These are phyloP conservation scores for Eudyptes chrysolophus DNA, from an alignment of 2,113 vertebrate species.

Conservation along the genomic window DNA sequence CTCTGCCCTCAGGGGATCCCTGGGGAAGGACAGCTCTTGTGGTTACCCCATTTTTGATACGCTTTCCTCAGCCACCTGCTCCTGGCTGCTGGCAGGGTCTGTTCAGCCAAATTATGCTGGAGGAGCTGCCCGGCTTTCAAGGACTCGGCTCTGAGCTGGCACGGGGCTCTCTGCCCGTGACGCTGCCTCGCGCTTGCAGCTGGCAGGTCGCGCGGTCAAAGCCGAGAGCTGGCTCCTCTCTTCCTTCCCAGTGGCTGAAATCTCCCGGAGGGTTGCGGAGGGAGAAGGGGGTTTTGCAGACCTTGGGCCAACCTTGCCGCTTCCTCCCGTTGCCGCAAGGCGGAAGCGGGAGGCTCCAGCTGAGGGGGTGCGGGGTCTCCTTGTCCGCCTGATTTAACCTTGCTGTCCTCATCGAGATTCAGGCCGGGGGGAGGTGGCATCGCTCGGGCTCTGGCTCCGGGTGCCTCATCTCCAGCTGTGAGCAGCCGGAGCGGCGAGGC, in stretches of 20 bases:
- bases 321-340: background rate
- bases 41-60: background rate
- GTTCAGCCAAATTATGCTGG: no score
- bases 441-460: rapidly evolving
- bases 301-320: background rate
- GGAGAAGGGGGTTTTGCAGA: background rate
- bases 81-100: background rate
- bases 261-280: background rate
- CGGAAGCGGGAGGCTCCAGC: background rate
- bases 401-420: background rate
- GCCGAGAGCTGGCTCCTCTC: background rate
- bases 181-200: background rate
- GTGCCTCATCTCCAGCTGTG: background rate
- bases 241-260: background rate
- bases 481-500: background rate
- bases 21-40: background rate
- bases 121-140: background rate
- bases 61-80: background rate
- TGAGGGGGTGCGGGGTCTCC: rapidly evolving
- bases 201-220: background rate
- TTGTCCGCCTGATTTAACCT: rapidly evolving
- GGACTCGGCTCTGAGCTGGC: background rate
- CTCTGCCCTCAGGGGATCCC: background rate
- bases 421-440: rapidly evolving
- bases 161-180: background rate